Evolutionary conservation across 2,113 vertebrate genomes (phyloP).

Genomic region (Struthidea cinerea): DNA sequence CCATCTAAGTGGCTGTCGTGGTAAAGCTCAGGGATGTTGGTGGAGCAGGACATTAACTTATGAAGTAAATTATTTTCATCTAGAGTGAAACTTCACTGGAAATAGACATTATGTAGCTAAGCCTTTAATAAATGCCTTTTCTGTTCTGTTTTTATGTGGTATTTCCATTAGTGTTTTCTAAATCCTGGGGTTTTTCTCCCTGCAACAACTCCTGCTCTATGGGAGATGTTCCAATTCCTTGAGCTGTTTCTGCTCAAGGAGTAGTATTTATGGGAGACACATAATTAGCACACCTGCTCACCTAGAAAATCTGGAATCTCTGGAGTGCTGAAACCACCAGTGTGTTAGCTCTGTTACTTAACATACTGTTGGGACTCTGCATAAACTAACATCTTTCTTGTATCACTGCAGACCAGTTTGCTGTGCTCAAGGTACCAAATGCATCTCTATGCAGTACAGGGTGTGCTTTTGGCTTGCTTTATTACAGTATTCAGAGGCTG

Average conservation of each 20-base stretch:
- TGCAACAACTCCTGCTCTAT: neutral
- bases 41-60: neutral
- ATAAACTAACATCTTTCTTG: neutral
- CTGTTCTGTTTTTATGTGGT: neutral
- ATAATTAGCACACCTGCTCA: slow-evolving; percentile 34
- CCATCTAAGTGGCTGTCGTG: neutral
- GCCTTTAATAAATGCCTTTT: neutral
- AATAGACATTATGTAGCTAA: neutral
- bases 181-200: neutral
- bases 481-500: neutral
- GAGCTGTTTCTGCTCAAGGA: neutral
- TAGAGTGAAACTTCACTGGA: neutral
- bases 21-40: neutral
- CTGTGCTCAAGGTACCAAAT: neutral
- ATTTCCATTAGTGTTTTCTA: neutral
- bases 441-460: neutral
- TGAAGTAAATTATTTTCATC: neutral
- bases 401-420: neutral
- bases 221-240: slow-evolving; percentile 11
- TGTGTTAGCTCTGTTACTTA: neutral
- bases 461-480: neutral
- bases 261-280: neutral
- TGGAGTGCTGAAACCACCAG: neutral
- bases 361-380: neutral
- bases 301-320: slow-evolving; percentile 41